Evolutionary conservation across 2,113 vertebrate species (phyloP).

Genomic region (Aleadryas rufinucha): DNA sequence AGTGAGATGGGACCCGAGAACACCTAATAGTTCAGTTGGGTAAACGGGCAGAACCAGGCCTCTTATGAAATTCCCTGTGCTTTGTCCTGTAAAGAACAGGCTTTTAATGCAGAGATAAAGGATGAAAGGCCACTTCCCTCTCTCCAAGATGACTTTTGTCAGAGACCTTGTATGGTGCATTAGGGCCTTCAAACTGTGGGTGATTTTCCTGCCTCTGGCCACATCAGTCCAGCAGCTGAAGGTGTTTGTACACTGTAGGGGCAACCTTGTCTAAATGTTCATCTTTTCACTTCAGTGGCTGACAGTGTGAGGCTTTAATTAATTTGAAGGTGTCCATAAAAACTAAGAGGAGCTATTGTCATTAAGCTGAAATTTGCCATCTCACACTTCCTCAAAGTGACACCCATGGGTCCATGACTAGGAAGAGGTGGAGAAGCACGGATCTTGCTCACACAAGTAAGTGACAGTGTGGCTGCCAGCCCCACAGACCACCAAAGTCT

Average conservation of each 20-base stretch:
- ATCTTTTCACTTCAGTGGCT: not conserved
- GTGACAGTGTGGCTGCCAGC: not conserved
- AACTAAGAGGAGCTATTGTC: not conserved
- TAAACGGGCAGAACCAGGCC: not conserved
- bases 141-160: not conserved
- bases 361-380: not conserved
- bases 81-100: constrained; percentile 1
- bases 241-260: not conserved
- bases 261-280: not conserved
- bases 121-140: not conserved
- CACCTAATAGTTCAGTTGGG: not conserved
- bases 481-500: not conserved
- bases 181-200: not conserved
- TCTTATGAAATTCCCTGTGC: not conserved
- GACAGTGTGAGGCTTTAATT: not conserved
- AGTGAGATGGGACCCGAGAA: not conserved
- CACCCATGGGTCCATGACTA: not conserved
- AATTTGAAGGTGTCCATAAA: not conserved
- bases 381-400: not conserved
- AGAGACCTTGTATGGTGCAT: not conserved
- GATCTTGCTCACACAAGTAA: not conserved
- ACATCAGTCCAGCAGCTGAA: not conserved
- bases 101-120: not conserved
- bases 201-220: not conserved
- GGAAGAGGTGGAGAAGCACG: not conserved